Base-by-base conservation (phyloP, 2,888 invertebrate species). In the Tigriopus californicus region DNA sequence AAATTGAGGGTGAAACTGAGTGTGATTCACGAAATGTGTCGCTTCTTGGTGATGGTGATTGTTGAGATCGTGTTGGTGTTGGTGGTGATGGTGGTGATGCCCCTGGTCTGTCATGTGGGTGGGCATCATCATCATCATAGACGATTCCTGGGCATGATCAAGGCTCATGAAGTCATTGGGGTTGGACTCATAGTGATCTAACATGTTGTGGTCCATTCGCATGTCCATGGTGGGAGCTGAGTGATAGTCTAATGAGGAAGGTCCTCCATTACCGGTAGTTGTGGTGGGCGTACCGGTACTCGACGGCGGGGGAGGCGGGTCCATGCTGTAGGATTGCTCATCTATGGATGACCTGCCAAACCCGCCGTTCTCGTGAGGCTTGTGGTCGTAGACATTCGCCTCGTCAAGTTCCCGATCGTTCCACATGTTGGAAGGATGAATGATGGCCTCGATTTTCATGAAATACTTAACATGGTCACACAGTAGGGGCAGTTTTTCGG, bases 331-430 rank as follows among this genome's bases (percentile, higher is more conserved):
- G 25, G 54, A 15, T 13, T n/a, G 24, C 33, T 51, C 15, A 24
- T 51, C 15, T 20, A 51, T 22, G 52, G 20, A 24, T 20, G 22
- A 6, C 22, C 25, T 10, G 15, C 15, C 24, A 22, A 15, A 15
- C n/a, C 24, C 24, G 2, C 33, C 33, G 20, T 22, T 51, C 18
- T 18, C 22, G 18, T 8, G 8, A 4, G 52, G 15, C 18, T 40
- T 40, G 18, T 54, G 54, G 5, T 54, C 54, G 15, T 41, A 54
- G n/a, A 54, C 41, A 10, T 54, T 33, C 18, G 33, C 15, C 41
- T 54, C 54, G 15, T 54, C 54, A 40, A 54, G 25, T 20, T 54
- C 54, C 41, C 54, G 25, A 18, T 54, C 54, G n/a, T 6, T 54
- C 54, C 54, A 54, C 54, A 54, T 54, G 10, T 44, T 44, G 44